Base-by-base conservation (phyloP, 1,140 invertebrate genomes). In the Bicyclus anynana region DNA sequence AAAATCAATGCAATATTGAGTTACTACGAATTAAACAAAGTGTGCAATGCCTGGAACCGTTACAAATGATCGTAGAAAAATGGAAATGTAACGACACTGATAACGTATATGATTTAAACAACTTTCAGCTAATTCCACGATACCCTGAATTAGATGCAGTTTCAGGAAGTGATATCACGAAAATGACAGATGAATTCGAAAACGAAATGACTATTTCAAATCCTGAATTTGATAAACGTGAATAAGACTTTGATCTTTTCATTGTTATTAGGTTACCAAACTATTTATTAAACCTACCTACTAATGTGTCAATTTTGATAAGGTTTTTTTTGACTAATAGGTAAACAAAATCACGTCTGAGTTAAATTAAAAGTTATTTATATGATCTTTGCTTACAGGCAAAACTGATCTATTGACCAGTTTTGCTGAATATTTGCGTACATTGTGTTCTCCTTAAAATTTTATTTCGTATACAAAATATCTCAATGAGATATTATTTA, bases 1-100 rank as follows among this genome's bases (percentile, higher is more conserved):
- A 91, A 79, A 91, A 90, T 69, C 89, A 90, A 78, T 91, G 89
- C 68, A 91, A 90, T 62, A 77, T 91, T 56, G 90, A 91, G 69
- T 65, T 91, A 33, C 64, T 89, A 23, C 70, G 89, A 47, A 87
- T 91, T 7, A 90, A 90, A 63, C 89, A 91, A 66, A 91, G 80
- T 53, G 70, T 91, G 14, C 86, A 90, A 51, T 89, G 85, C 59
- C 74, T 91, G 42, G 84, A 90, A 48, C 89, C 90, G 0, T 69
- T 91, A 37, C 79, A 90, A 73, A 73, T 84, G 54, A 86, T 86
- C 26, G 77, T 72, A 26, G 72, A 65, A 35, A 84, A 84, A 53
- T 88, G 84, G 83, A 84, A 84, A 61, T 61, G 35, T 27, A 67
- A 42, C 17, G 58, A 52, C 20, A 70, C 75, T 29, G 63, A 79